These are phyloP conservation scores for Phoxinus dragarum DNA, from an alignment of 2,797 vertebrate species.

Conservation along the genomic window DNA sequence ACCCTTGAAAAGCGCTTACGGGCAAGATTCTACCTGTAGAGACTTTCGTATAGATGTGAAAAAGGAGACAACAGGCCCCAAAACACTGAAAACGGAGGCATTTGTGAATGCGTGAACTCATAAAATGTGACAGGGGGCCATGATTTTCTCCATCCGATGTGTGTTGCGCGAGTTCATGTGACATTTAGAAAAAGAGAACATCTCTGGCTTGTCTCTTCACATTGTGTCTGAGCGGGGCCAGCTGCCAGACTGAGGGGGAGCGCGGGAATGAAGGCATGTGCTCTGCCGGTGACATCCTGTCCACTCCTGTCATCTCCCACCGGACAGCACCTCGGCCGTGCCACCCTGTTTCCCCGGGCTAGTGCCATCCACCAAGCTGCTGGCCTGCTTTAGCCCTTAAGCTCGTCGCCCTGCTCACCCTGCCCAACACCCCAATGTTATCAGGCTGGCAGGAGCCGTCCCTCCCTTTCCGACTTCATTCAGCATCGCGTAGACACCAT, in stretches of 20 bases:
- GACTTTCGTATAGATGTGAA: conserved; percentile 22
- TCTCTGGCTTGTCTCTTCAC: conserved; percentile 80
- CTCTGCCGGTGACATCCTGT: conserved; percentile 83
- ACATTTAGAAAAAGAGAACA: conserved; percentile 84
- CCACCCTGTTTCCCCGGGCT: conserved; percentile 53
- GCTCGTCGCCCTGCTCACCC: conserved; percentile 41
- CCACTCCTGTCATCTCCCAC: conserved; percentile 78
- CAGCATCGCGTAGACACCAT: conserved; percentile 35
- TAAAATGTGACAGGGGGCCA: conserved; percentile 78
- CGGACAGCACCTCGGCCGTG: conserved; percentile 68
- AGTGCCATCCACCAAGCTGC: conserved; percentile 24
- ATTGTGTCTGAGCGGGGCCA: conserved; percentile 75
- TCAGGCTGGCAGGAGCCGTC: conserved; percentile 55
- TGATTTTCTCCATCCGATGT: conserved; percentile 74
- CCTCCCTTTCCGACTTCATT: conserved; percentile 34
- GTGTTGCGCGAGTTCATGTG: conserved; percentile 74
- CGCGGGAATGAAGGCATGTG: conserved; percentile 74
- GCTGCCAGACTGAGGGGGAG: conserved; percentile 78
- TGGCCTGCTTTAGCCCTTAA: conserved; percentile 46
- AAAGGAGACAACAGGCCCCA: conserved; percentile 70
- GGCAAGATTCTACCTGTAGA: conserved; percentile 75
- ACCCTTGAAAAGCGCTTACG: conserved; percentile 69
- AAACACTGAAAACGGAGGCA: conserved; percentile 33
- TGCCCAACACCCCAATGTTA: conserved; percentile 44
- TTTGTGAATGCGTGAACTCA: conserved; percentile 75